Base-by-base conservation (phyloP, 92 coral and sea anemone species). In the Epizoanthus scotinus region DNA sequence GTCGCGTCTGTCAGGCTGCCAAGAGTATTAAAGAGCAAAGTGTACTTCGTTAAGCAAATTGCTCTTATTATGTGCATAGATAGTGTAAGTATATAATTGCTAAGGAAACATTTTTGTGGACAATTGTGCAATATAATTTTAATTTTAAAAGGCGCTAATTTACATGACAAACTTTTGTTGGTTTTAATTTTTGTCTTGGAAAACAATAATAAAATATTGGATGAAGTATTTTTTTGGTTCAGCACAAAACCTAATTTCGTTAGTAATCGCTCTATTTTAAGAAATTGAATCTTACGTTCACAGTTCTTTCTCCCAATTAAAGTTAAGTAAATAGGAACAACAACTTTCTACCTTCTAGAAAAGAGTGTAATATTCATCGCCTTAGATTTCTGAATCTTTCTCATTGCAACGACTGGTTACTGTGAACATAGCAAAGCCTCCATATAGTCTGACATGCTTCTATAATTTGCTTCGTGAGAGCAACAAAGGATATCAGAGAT, bases 11-110 rank as follows among this genome's bases (percentile, higher is more conserved):
- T 1, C n/a, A 1, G 69, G 69, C 47, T 29, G 15, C 69, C 6
- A 3, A 27, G 19, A 3, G 26, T 0, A 12, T 40, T 63, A 9
- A 12, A 24, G 26, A 12, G 36, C 26, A 13, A 63, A 63, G 40
- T 6, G 40, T 25, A 24, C 42, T 63, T 63, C 67, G 8, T 63
- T 63, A 34, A 25, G 0, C 36, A 75, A 58, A 36, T 75, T 75
- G 67, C 31, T 75, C 44, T 58, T 34, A 75, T 75, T 75, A 19
- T 58, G 28, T 17, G 17, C 27, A 29, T 59, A 75, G 14, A 20
- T 59, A 59, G 27, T 24, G 60, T 75, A 10, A 58, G 68, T 59
- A 25, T 36, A 40, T 36, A 60, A 74, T 57, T 38, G 60, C 10
- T 3, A 25, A 14, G 10, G 27, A 38, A 40, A 19, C 22, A 22